Conservation (phyloP, 2,797 vertebrate genomes). For the Dromococcyx pavoninus region DNA sequence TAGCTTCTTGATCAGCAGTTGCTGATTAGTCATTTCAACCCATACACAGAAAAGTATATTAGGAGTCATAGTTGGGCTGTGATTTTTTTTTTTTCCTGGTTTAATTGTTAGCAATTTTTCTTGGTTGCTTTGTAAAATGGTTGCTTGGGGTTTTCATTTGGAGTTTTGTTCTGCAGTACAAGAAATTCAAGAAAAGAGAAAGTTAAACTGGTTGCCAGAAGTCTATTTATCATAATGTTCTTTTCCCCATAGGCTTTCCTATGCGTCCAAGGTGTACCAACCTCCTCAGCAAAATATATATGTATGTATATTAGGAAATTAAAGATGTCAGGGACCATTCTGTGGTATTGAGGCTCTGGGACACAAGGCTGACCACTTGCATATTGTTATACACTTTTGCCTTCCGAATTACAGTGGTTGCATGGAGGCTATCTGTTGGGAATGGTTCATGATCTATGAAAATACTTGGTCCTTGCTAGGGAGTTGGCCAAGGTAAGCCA, state of each 20-base stretch:
- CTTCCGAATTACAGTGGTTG: not conserved
- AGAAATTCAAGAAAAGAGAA: not conserved
- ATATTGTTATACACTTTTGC: not conserved
- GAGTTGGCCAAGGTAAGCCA: not conserved
- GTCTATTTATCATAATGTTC: not conserved
- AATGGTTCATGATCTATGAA: not conserved
- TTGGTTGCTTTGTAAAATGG: not conserved
- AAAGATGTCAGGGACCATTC: not conserved
- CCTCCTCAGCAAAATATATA: not conserved
- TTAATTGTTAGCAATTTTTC: not conserved
- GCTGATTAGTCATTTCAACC: slow-evolving; percentile 25
- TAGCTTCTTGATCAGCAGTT: slow-evolving; percentile 25
- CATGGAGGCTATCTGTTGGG: not conserved
- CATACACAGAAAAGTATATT: slow-evolving; percentile 10
- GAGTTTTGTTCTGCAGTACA: not conserved
- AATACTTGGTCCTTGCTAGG: not conserved
- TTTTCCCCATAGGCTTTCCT: not conserved
- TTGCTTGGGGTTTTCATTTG: not conserved
- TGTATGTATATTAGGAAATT: not conserved
- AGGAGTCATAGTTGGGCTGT: not conserved
- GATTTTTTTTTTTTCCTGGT: not conserved
- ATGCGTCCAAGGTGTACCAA: not conserved
- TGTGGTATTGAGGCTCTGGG: not conserved
- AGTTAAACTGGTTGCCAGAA: not conserved
- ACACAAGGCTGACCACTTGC: not conserved